Conservation (phyloP, 2,113 vertebrate genomes). For the Misgurnus anguillicaudatus region DNA sequence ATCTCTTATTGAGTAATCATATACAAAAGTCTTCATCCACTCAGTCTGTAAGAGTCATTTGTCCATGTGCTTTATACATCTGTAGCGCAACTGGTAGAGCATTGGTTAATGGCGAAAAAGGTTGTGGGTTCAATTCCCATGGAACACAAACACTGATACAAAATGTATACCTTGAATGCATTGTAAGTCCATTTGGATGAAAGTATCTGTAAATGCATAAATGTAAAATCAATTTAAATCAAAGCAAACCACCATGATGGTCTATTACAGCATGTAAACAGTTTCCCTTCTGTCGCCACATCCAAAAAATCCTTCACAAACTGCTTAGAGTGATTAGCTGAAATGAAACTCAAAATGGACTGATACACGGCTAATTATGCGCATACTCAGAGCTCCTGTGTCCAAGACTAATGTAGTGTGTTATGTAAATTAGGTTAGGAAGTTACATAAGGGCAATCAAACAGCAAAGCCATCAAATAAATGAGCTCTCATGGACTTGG, state of each 20-base stretch:
- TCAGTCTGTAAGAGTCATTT: not conserved
- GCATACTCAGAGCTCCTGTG: constrained; percentile 59
- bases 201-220: too few species aligned
- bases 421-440: constrained; percentile 64
- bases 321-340: constrained; percentile 31
- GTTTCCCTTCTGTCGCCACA: not conserved
- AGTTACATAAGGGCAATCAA: constrained; percentile 68
- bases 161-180: too few species aligned
- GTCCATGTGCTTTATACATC: not conserved
- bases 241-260: not conserved
- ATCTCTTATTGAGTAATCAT: not conserved
- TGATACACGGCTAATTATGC: constrained; percentile 68
- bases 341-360: constrained; percentile 44
- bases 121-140: too few species aligned
- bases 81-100: not conserved
- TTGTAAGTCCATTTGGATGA: too few species aligned
- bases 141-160: too few species aligned
- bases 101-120: too few species aligned
- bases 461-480: constrained; percentile 60
- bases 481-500: constrained; percentile 51
- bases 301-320: not conserved
- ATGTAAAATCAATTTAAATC: not conserved
- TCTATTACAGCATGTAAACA: not conserved
- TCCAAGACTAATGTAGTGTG: constrained; percentile 64
- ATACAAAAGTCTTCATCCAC: not conserved